Base-by-base conservation (phyloP, 2,797 vertebrate genomes). In the Craterocephalus amniculus region DNA sequence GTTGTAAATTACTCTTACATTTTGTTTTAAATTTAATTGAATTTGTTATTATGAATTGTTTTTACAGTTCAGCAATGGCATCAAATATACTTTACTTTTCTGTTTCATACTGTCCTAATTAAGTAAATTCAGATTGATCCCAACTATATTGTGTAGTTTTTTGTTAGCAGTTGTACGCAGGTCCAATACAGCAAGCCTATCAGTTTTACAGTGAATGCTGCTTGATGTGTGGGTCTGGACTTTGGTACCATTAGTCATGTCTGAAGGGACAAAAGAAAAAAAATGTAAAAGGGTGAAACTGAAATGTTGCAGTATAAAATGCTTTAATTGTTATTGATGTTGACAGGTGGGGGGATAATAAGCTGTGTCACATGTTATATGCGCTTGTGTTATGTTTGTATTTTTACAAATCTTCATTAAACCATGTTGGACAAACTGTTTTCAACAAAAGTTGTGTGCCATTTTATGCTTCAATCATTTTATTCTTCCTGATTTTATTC, bases 341-440 rank as follows among this genome's bases (percentile, higher is more conserved):
- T 64, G 34, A 18, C 26, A 54, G 49, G 29, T 51, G 61, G 45
- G 64, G 73, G 38, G 67, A 75, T 70, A 31, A 70, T 7, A 34
- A 35, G 0, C 52, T 63, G 34, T 76, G 80, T 78, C 58, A 56
- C 48, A 60, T 79, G 52, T 67, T 65, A 58, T 83, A 68, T 76
- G 79, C 83, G 79, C 86, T 65, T 83, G 73, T 72, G 65, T 45
- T 79, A 79, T 85, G 67, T 84, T 87, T 90, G 75, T 83, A 86
- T 87, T 84, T 85, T 89, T 68, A 80, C 55, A 88, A 83, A 78
- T 87, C 67, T 86, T 87, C 77, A 87, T 87, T 87, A 89, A 90
- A 90, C 18, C 35, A 67, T 64, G 55, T 63, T 84, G 79, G 87
- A 80, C 81, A 76, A 61, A 48, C 10, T 27, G 35, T 83, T 86